phyloP scores from a whole-genome alignment of 2,797 vertebrate genomes.

The Todus mexicanus region DNA sequence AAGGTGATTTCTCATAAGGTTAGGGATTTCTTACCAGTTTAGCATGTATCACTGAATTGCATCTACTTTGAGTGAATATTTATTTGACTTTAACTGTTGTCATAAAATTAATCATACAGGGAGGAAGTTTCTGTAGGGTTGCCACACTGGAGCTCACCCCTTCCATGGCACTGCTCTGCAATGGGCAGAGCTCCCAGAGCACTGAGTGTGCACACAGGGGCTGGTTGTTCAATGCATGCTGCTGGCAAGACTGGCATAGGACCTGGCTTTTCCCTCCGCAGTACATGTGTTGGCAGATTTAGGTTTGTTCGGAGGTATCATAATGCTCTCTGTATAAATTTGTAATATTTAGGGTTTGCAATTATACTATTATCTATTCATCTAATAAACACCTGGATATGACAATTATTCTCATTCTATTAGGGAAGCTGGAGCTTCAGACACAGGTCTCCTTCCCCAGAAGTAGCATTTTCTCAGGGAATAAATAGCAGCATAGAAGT shows the following conservation, averaged over 20 bases:
- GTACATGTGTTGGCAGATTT: rapidly evolving
- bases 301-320: neutral
- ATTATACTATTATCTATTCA: neutral
- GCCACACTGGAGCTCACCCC: rapidly evolving
- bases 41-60: neutral
- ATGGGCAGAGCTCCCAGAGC: rapidly evolving
- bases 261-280: neutral
- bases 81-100: neutral
- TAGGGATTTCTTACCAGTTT: neutral
- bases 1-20: neutral
- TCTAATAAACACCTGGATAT: neutral
- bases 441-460: neutral
- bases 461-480: neutral
- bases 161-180: neutral
- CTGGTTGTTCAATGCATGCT: rapidly evolving
- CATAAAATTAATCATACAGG: neutral
- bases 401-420: neutral
- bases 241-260: rapidly evolving
- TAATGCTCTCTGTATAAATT: neutral
- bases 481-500: neutral
- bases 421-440: neutral
- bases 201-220: rapidly evolving
- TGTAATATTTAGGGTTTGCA: neutral
- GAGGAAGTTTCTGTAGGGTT: neutral
- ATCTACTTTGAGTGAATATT: neutral